A percentile compares a stretch with the other conserved stretches of the same genome.
Evolutionary conservation across 2,113 vertebrate species (phyloP).

Genomic region (Prietella phreatophila): DNA sequence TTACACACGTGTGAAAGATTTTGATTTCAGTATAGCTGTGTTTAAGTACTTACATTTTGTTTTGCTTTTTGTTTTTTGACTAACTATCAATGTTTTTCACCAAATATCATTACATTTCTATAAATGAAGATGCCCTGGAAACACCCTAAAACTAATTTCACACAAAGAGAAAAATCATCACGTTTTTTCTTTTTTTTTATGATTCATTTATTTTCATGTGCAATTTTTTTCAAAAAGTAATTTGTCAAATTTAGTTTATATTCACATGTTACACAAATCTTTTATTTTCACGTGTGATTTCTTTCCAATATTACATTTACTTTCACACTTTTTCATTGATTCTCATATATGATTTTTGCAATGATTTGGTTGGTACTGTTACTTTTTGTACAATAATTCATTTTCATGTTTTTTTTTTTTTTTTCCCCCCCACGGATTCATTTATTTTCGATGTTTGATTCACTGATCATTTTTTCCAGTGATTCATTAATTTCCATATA

Average conservation of each 20-base stretch:
- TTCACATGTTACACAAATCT: no score
- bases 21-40: neutral
- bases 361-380: neutral
- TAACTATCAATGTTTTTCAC: neutral
- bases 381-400: neutral
- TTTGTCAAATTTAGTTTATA: no score
- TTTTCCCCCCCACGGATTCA: neutral
- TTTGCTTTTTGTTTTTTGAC: neutral
- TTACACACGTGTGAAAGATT: neutral
- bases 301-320: no score
- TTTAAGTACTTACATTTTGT: neutral
- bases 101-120: neutral
- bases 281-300: no score
- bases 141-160: neutral
- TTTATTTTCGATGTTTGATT: neutral
- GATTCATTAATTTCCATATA: no score
- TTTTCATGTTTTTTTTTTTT: neutral
- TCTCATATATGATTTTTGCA: neutral
- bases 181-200: no score
- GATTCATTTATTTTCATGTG: no score
- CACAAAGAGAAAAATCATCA: no score
- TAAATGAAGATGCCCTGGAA: neutral
- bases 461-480: neutral
- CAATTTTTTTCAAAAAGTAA: no score
- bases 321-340: neutral